phyloP scores from a whole-genome alignment of 2,113 vertebrate genomes.

The Cavia aperea region DNA sequence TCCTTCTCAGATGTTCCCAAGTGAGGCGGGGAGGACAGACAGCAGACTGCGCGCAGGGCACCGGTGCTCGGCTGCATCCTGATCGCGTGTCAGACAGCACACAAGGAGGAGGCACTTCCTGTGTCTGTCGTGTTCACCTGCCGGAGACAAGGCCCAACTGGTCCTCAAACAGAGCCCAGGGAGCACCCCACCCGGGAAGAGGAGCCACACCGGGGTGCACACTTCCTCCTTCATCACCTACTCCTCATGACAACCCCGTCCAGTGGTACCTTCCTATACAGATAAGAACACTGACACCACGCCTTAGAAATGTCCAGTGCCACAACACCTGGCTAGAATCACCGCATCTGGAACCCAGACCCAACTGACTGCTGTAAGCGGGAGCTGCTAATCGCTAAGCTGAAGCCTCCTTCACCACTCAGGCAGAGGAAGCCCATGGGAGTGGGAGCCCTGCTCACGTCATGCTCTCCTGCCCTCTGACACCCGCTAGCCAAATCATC shows the following conservation, averaged over 20 bases:
- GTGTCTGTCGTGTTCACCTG: neutral
- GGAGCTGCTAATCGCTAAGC: neutral
- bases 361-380: too few species aligned
- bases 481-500: neutral
- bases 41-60: fast-evolving
- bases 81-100: fast-evolving
- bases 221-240: neutral
- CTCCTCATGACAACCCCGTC: neutral
- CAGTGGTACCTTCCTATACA: neutral
- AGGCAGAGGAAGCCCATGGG: neutral
- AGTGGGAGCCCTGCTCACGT: too few species aligned
- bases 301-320: neutral
- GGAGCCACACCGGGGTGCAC: neutral
- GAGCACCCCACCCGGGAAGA: neutral
- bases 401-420: too few species aligned
- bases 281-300: neutral
- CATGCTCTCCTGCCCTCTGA: neutral
- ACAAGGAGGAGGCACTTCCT: neutral
- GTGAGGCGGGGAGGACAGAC: neutral
- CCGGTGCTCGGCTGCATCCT: fast-evolving
- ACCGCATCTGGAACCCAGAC: neutral
- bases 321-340: fast-evolving
- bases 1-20: neutral
- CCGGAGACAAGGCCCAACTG: neutral
- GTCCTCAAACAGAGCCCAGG: neutral